A percentile compares a stretch with the other conserved stretches of the same genome.
phyloP scores from a whole-genome alignment of 2,888 invertebrate species.

The Dynastes tityus region DNA sequence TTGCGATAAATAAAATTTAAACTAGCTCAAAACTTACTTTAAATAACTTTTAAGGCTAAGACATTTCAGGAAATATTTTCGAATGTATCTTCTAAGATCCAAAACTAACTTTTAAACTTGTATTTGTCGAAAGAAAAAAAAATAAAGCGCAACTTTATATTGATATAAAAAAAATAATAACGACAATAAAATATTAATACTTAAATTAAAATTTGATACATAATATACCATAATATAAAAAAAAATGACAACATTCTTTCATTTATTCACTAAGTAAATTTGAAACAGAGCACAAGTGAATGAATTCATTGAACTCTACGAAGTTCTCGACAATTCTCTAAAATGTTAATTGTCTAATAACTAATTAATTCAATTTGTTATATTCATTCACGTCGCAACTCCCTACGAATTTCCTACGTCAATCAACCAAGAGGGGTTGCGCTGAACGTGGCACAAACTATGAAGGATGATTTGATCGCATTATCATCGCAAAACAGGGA shows the following conservation, averaged over 20 bases:
- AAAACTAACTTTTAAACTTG: background rate
- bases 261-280: background rate
- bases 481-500: background rate
- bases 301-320: background rate
- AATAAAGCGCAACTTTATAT: background rate
- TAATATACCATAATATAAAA: background rate
- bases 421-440: background rate
- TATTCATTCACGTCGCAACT: background rate
- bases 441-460: background rate
- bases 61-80: background rate
- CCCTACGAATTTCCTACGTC: background rate
- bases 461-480: too few species aligned
- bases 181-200: too few species aligned
- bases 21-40: background rate
- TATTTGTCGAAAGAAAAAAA: too few species aligned
- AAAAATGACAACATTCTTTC: too few species aligned
- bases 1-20: too few species aligned
- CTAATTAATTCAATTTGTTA: conserved; percentile 22
- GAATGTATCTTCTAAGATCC: background rate
- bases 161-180: too few species aligned
- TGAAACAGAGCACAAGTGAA: background rate
- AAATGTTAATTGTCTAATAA: conserved; percentile 29
- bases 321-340: background rate
- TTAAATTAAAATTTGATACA: too few species aligned
- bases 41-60: background rate